Percentiles rank a stretch among this genome's conserved stretches.
Evolutionary conservation across 2,888 invertebrate genomes (phyloP).

Genomic region (Eurytoma adleriae): DNA sequence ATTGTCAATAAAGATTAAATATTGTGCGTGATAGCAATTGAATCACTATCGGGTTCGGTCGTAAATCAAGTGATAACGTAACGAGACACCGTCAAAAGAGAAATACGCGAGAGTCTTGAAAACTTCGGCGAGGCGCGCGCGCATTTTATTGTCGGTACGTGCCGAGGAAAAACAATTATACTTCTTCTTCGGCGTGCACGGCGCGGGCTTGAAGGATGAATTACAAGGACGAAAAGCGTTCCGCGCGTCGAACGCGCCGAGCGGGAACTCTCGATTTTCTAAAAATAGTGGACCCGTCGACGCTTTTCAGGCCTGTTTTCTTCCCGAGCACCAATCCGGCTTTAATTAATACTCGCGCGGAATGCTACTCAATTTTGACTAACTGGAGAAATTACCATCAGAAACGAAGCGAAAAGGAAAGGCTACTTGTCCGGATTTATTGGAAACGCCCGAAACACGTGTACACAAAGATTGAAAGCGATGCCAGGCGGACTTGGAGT

Average conservation of each 20-base stretch:
- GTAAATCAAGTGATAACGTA: not conserved
- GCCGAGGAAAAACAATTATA: conserved; percentile 14
- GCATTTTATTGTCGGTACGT: conserved; percentile 22
- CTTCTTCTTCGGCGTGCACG: not conserved
- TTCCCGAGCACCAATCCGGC: not conserved
- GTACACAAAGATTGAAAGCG: no score
- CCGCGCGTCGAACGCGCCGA: no score
- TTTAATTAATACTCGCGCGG: not conserved
- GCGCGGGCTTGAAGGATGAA: not conserved
- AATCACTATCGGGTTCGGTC: no score
- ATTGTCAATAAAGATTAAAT: no score
- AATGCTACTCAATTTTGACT: not conserved
- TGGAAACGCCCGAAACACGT: no score
- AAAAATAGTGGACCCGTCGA: no score
- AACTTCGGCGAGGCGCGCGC: not conserved
- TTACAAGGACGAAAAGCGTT: not conserved
- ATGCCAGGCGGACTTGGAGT: no score
- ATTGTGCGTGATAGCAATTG: no score
- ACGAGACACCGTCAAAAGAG: not conserved
- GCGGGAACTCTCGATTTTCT: no score
- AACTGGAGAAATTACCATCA: no score
- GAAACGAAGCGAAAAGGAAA: no score
- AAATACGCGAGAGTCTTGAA: not conserved
- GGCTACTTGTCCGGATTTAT: no score
- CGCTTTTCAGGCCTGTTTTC: not conserved